Percentiles rank a stretch among this genome's conserved stretches.
Conservation (phyloP, 2,797 vertebrate genomes). For the Centropyge bicolor region DNA sequence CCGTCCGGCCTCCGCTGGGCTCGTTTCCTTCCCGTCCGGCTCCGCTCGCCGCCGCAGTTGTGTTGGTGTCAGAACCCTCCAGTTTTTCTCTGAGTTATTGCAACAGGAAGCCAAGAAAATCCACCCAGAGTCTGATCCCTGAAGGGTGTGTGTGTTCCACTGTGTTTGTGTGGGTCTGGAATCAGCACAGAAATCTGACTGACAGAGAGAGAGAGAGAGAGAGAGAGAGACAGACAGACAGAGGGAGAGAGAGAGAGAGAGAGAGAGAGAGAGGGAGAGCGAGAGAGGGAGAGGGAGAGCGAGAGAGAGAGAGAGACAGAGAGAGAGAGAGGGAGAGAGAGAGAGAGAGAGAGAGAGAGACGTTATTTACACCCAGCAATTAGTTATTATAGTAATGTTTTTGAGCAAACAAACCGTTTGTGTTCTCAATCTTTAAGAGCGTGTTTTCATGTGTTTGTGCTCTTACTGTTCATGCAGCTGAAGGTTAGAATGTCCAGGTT, state of each 20-base stretch:
- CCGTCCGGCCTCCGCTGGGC: neutral
- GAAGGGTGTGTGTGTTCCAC: conserved; percentile 16
- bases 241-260: neutral
- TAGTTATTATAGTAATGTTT: neutral
- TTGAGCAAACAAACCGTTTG: neutral
- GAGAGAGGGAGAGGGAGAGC: no score
- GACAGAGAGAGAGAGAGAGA: neutral
- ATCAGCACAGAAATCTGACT: conserved; percentile 9
- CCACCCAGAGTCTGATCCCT: conserved; percentile 25
- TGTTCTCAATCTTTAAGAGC: no score
- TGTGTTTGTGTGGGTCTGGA: neutral
- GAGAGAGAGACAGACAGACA: neutral
- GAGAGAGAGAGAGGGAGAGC: rapidly evolving
- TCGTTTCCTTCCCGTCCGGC: conserved; percentile 29
- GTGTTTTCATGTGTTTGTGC: neutral
- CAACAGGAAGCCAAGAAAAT: conserved; percentile 30
- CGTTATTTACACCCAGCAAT: neutral
- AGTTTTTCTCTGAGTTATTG: conserved; percentile 28
- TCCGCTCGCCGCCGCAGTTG: neutral
- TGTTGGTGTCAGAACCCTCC: conserved; percentile 18
- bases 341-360: neutral
- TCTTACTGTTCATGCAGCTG: neutral
- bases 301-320: neutral
- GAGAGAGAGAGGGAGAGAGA: rapidly evolving
- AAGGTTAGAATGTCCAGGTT: neutral